Evolutionary conservation across 1,140 invertebrate genomes (phyloP).

Genomic region (Drosophila oshimai): DNA sequence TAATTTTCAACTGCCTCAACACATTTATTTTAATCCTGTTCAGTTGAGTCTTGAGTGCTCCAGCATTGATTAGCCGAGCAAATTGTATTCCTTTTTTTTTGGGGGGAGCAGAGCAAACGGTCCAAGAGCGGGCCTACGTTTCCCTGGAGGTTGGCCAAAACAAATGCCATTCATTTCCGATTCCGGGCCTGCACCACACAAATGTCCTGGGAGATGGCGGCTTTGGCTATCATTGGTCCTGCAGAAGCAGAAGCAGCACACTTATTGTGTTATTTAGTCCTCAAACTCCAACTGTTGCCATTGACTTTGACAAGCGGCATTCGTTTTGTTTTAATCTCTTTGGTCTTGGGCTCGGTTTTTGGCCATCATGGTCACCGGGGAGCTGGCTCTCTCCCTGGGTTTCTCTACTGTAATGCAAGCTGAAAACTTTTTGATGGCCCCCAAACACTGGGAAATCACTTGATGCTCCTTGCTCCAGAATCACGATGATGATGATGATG

Average conservation of each 20-base stretch:
- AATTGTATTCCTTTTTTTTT: constrained; percentile 11
- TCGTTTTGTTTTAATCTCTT: constrained; percentile 74
- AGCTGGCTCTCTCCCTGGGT: constrained; percentile 15
- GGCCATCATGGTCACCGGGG: constrained; percentile 50
- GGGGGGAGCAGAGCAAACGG: background rate
- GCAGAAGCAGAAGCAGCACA: constrained; percentile 22
- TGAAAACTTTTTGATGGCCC: constrained; percentile 75
- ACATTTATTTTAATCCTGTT: constrained; percentile 21
- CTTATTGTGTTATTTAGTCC: constrained; percentile 55
- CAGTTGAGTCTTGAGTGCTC: background rate
- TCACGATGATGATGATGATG: constrained; percentile 20
- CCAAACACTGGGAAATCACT: constrained; percentile 68
- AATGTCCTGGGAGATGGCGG: constrained; percentile 42
- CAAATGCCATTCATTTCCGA: constrained; percentile 75
- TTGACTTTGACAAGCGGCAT: constrained; percentile 71
- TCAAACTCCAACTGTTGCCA: constrained; percentile 28
- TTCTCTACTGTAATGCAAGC: constrained; percentile 65
- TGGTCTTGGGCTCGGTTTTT: constrained; percentile 16
- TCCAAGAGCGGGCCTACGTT: background rate
- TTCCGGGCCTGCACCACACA: constrained; percentile 51
- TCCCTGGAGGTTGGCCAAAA: constrained; percentile 53
- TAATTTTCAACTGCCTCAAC: background rate
- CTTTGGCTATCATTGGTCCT: constrained; percentile 36
- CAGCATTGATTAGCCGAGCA: constrained; percentile 17
- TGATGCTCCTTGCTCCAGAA: constrained; percentile 49